These are phyloP conservation scores for Myotis planiceps DNA, from an alignment of 2,797 vertebrate species.

Conservation along the genomic window DNA sequence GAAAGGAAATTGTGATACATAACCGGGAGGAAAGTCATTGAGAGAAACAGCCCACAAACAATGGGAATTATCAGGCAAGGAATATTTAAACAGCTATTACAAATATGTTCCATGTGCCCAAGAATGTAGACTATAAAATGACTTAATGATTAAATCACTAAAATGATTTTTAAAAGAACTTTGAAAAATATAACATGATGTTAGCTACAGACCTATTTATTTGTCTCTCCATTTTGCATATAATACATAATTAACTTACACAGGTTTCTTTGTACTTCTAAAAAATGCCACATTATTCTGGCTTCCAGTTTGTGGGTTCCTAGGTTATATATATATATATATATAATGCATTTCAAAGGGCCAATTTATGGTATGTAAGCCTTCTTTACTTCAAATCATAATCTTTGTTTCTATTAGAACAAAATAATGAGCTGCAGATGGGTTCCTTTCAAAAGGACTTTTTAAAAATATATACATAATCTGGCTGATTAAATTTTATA, in stretches of 20 bases:
- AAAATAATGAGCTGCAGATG: constrained; percentile 71
- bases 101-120: neutral
- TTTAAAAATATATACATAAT: constrained; percentile 57
- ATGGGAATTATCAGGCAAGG: neutral
- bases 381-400: constrained; percentile 63
- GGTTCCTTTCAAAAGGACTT: constrained; percentile 59
- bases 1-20: neutral
- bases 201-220: constrained; percentile 29
- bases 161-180: neutral
- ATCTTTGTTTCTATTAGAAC: constrained; percentile 71
- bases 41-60: neutral
- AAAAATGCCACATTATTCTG: constrained; percentile 40
- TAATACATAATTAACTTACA: constrained; percentile 58
- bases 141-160: neutral
- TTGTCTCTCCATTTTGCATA: constrained; percentile 57
- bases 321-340: constrained; percentile 62
- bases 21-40: neutral
- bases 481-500: constrained; percentile 64
- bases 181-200: neutral
- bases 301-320: constrained; percentile 66
- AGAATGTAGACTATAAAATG: neutral
- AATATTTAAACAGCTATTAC: neutral
- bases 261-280: constrained; percentile 58
- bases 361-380: constrained; percentile 47
- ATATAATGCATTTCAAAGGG: constrained; percentile 69